These are phyloP conservation scores for Scolanthus callimorphus DNA, from an alignment of 92 coral and sea anemone species.

Conservation along the genomic window DNA sequence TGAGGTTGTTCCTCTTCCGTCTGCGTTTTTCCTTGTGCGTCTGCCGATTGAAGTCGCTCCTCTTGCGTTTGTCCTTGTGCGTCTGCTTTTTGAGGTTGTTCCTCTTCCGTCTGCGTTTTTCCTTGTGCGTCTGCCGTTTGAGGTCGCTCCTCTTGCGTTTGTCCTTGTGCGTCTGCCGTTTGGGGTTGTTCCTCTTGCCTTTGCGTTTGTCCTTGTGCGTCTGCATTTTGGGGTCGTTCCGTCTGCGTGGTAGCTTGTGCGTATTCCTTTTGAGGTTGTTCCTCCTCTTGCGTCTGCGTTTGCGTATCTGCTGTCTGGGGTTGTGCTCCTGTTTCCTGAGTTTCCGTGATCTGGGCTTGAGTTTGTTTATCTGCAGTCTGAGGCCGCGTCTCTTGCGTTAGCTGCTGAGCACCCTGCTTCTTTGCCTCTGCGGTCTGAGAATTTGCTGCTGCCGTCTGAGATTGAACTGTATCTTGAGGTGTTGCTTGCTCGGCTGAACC, in stretches of 20 bases:
- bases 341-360: no score
- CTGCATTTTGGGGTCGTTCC: background rate
- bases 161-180: background rate
- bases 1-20: background rate
- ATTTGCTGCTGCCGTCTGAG: background rate
- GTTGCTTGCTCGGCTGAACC: background rate
- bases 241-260: background rate
- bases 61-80: background rate
- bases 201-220: no score
- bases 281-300: background rate
- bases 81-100: background rate
- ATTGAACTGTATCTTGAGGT: background rate
- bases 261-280: background rate
- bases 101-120: background rate
- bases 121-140: background rate
- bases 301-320: background rate
- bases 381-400: no score
- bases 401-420: no score
- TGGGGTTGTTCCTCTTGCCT: background rate
- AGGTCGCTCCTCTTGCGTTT: background rate
- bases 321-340: background rate
- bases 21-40: background rate
- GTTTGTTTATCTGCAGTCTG: no score
- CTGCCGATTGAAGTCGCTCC: background rate
- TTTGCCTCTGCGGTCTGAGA: no score